Conservation (phyloP, 37 sponge, comb jelly and placozoan genomes). For the Chondrilla cf. caribensis region DNA sequence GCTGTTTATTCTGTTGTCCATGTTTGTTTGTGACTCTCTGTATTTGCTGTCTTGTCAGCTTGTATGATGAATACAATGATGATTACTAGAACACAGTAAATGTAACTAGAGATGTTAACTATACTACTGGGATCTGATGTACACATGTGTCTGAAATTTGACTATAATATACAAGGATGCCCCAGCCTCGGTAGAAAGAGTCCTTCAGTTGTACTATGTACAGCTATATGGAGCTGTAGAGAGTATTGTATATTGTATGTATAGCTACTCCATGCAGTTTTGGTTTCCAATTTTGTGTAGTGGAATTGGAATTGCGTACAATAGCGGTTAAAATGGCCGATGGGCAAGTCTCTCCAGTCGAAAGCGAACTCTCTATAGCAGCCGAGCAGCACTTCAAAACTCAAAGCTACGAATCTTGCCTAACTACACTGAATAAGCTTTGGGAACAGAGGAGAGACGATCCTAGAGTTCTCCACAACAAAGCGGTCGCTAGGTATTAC, state of each 20-base stretch:
- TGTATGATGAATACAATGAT: not conserved
- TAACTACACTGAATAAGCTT: conserved; percentile 70
- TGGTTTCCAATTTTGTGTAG: not conserved
- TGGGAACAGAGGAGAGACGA: conserved; percentile 65
- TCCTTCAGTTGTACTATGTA: too few species aligned
- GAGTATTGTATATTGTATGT: too few species aligned
- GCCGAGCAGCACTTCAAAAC: not conserved
- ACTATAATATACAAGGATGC: too few species aligned
- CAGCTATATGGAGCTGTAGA: too few species aligned
- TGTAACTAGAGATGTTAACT: too few species aligned
- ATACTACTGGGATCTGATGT: too few species aligned
- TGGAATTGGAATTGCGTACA: not conserved
- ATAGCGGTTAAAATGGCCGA: not conserved
- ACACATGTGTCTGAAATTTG: too few species aligned
- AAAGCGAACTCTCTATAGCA: not conserved
- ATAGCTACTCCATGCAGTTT: not conserved
- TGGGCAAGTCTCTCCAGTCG: not conserved
- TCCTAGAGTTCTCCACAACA: conserved; percentile 75
- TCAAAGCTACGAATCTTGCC: conserved; percentile 75
- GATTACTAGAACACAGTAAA: not conserved
- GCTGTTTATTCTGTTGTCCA: not conserved
- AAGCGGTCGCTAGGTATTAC: conserved; percentile 77
- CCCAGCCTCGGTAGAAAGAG: too few species aligned
- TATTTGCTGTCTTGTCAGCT: not conserved
- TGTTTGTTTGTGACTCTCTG: not conserved